These are phyloP conservation scores for Zosterops hypoxanthus DNA, from an alignment of 2,113 vertebrate species.

Conservation along the genomic window DNA sequence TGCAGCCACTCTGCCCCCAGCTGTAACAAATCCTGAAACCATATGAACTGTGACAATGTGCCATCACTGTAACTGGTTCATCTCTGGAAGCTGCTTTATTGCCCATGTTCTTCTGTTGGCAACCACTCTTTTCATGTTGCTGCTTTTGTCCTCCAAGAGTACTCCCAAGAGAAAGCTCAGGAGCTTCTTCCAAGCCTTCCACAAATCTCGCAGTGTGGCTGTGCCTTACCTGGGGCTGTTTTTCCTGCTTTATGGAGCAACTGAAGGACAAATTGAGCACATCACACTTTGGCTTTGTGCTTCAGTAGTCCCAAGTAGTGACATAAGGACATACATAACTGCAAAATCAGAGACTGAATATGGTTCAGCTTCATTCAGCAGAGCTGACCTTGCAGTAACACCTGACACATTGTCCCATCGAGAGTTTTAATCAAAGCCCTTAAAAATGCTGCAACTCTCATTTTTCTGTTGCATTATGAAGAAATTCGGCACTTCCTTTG, in stretches of 20 bases:
- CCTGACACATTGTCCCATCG: not conserved
- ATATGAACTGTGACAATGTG: fast-evolving
- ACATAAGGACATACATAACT: not conserved
- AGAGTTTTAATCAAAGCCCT: not conserved
- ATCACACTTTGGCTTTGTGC: not conserved
- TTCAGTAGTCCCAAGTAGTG: not conserved
- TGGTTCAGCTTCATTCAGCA: not conserved
- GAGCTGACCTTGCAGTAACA: slow-evolving; percentile 9
- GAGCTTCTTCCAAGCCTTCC: not conserved
- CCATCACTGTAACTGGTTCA: not conserved
- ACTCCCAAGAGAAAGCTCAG: not conserved
- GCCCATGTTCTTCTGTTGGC: not conserved
- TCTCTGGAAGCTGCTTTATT: not conserved
- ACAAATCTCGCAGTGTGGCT: not conserved
- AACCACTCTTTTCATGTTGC: not conserved
- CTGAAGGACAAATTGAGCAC: not conserved
- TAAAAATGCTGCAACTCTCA: not conserved
- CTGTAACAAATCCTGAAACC: not conserved
- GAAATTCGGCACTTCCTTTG: not conserved
- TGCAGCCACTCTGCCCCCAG: not conserved
- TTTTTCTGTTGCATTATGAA: not conserved
- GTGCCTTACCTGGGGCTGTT: not conserved
- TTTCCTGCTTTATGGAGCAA: not conserved
- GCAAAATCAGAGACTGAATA: not conserved
- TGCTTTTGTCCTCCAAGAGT: not conserved